Evolutionary conservation across 1,140 invertebrate species (phyloP), one percentile per base, ranked within the genome.

Genomic region (Drosophila erecta): DNA sequence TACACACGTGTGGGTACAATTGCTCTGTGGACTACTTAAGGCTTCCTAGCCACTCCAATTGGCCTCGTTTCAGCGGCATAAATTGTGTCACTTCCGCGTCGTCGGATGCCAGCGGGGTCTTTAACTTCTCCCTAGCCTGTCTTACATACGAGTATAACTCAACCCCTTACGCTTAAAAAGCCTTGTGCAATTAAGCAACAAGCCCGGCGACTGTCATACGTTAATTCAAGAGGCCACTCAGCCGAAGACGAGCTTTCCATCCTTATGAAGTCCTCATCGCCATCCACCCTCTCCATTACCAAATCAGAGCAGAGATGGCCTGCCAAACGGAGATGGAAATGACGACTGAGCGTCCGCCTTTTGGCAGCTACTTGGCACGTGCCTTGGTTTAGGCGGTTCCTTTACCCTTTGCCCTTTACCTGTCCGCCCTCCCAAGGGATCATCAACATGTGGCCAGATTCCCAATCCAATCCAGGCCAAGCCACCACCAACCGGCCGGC

Each of bases 351-450:
- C 30, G 59, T 27, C 50, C 62, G 84, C 79, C 84, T 79, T 89
- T 84, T 89, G 76, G 76, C 84, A 89, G 83, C 83, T 83, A 87
- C 84, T 89, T 87, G 76, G 85, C 84, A 89, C 84, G 84, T 89
- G 84, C 57, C 72, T 60, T 64, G 59, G 57, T 83, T 87, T 83
- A 83, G 67, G 47, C 43, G 60, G 38, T 24, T 27, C 33, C 53
- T 51, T 38, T 43, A 65, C 64, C 37, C 47, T 51, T 38, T 43
- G 62, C 64, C 61, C 51, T 65, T 74, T 57, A 76, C 51, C 69
- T 76, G 56, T 22, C 74, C 44, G 49, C 49, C 55, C 60, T 56
- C 67, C 58, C 80, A 41, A 60, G 61, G 57, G 76, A 61, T 60
- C 56, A 76, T 84, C 58, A 76, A 83, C 62, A 67, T 65, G 69